Conservation (phyloP, 2,888 invertebrate species). For the Beris chalybata region DNA sequence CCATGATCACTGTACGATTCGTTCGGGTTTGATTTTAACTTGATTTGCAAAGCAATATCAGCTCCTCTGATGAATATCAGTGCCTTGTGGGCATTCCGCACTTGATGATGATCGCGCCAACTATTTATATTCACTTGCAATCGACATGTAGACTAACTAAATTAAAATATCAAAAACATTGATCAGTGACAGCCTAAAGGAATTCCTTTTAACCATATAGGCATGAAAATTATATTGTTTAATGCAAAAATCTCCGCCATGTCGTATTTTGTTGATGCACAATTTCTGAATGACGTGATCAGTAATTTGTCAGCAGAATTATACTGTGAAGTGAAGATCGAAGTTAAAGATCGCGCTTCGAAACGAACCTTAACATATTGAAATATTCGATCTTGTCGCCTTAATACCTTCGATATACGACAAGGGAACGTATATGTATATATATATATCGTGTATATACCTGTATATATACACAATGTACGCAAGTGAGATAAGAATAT, state of each 20-base stretch:
- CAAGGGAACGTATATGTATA: neutral
- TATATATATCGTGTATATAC: no score
- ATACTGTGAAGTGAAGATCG: constrained; percentile 15
- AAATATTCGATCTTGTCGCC: constrained; percentile 25
- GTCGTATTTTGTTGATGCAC: constrained; percentile 14
- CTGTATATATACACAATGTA: no score
- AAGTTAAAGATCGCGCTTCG: neutral
- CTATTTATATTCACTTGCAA: no score
- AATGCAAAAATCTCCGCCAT: constrained; percentile 22
- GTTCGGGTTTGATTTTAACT: no score
- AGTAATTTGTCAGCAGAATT: constrained; percentile 27
- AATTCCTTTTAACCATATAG: constrained; percentile 24
- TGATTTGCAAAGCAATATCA: no score
- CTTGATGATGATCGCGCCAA: no score
- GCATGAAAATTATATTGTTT: constrained; percentile 30
- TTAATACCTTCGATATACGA: constrained; percentile 1
- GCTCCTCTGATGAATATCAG: no score
- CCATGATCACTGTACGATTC: no score
- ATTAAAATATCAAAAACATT: constrained; percentile 30
- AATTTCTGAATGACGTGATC: constrained; percentile 27
- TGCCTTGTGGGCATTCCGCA: no score
- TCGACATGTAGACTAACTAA: neutral
- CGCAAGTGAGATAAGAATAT: constrained; percentile 12
- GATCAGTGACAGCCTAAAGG: constrained; percentile 23
- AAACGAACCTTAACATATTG: neutral